phyloP scores from a whole-genome alignment of 2,888 invertebrate species.

The Griposia aprilina region DNA sequence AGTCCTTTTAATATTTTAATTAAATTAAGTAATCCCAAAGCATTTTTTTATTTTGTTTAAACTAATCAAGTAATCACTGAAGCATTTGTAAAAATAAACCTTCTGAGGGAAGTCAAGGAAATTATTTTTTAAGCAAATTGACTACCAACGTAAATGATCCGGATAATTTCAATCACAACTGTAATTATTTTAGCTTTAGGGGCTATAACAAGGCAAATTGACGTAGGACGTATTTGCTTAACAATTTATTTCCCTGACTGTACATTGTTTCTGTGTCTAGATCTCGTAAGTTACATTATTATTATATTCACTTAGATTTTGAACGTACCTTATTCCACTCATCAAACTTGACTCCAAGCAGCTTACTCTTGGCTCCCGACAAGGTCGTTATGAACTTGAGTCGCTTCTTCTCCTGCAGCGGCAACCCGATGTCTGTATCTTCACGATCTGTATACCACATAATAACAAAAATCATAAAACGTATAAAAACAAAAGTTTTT shows the following conservation, averaged over 20 bases:
- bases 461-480: too few species aligned
- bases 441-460: slow-evolving; percentile 15
- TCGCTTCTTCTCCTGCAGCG: slow-evolving; percentile 62
- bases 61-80: neutral
- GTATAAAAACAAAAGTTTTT: too few species aligned
- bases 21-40: neutral
- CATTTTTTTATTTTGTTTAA: neutral
- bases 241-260: neutral
- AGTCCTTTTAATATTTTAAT: neutral
- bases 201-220: neutral
- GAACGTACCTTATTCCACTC: slow-evolving; percentile 69
- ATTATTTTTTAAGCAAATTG: too few species aligned
- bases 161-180: neutral
- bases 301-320: neutral
- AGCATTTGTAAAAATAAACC: neutral
- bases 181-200: neutral
- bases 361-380: slow-evolving; percentile 64
- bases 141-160: neutral
- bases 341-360: slow-evolving; percentile 65
- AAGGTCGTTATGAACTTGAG: slow-evolving; percentile 74
- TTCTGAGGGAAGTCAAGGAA: neutral
- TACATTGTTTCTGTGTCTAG: neutral
- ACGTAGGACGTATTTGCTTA: neutral
- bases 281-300: neutral
- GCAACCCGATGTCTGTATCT: slow-evolving; percentile 20